phyloP scores from a whole-genome alignment of 2,888 invertebrate genomes.

The Drosophila kambysellisi region DNA sequence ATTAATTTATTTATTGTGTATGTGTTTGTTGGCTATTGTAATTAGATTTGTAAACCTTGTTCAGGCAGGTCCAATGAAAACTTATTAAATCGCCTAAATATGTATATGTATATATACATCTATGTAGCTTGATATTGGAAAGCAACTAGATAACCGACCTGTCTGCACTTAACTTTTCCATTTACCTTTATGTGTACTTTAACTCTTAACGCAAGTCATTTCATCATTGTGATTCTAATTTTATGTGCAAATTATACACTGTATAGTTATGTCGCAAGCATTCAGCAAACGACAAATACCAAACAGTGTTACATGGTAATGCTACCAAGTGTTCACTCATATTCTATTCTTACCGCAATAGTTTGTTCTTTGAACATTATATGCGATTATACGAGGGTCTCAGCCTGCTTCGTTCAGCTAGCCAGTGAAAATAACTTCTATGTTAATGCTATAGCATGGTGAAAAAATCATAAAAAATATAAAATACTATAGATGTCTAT shows the following conservation, averaged over 20 bases:
- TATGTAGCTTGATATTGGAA: slow-evolving; percentile 1
- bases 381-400: background rate
- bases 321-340: slow-evolving; percentile 18
- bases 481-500: slow-evolving; percentile 1
- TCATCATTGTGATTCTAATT: slow-evolving; percentile 69
- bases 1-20: slow-evolving; percentile 59
- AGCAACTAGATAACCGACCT: slow-evolving; percentile 20
- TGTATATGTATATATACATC: background rate
- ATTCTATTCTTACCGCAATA: slow-evolving; percentile 17
- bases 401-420: background rate
- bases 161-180: slow-evolving; percentile 26
- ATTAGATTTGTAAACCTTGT: slow-evolving; percentile 43
- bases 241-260: slow-evolving; percentile 28
- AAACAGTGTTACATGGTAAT: slow-evolving; percentile 16
- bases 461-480: background rate
- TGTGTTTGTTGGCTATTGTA: slow-evolving; percentile 52
- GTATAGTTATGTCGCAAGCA: slow-evolving; percentile 19
- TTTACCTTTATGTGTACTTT: slow-evolving; percentile 47
- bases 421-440: slow-evolving; percentile 10
- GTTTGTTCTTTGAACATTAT: slow-evolving; percentile 1
- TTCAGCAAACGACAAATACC: slow-evolving; percentile 3
- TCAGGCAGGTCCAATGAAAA: slow-evolving; percentile 22
- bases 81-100: background rate
- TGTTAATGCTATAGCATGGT: background rate
- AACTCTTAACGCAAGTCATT: slow-evolving; percentile 66